Conservation (phyloP, 2,888 invertebrate genomes). For the Cremastinae sp. region DNA sequence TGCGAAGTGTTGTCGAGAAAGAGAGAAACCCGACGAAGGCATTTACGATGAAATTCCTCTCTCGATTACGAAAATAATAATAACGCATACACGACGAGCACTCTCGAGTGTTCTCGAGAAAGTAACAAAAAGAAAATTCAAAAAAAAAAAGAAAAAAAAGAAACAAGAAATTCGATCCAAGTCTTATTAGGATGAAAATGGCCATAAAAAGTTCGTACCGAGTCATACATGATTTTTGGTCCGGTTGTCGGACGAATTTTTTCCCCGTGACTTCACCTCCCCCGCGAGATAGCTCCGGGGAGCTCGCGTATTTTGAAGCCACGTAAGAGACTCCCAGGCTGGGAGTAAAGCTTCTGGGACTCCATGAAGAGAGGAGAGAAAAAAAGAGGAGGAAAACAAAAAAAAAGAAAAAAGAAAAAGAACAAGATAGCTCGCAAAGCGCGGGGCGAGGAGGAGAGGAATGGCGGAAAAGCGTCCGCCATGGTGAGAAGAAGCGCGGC, state of each 20-base stretch:
- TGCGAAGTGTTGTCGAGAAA: conserved; percentile 18
- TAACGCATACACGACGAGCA: no score
- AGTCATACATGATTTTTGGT: conserved; percentile 34
- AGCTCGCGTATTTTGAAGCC: conserved; percentile 63
- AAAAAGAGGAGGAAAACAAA: conserved; percentile 3
- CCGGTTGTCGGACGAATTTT: conserved; percentile 4
- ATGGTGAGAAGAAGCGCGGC: conserved; percentile 16
- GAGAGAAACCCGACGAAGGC: conserved; percentile 11
- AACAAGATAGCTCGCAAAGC: conserved; percentile 3
- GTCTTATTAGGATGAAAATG: no score
- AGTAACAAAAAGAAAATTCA: conserved; percentile 4
- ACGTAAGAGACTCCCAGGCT: conserved; percentile 37
- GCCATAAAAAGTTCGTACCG: no score
- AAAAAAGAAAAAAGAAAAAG: conserved; percentile 2
- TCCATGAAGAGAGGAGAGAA: not conserved
- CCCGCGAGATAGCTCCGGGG: conserved; percentile 18
- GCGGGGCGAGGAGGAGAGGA: not conserved
- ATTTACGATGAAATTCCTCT: conserved; percentile 49
- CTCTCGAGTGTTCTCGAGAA: conserved; percentile 3
- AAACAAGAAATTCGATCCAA: no score
- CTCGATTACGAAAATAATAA: conserved; percentile 58
- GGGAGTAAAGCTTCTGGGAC: conserved; percentile 28
- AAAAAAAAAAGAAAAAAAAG: conserved; percentile 1
- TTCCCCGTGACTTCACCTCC: conserved; percentile 20
- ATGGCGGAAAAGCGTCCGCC: conserved; percentile 35